phyloP scores from a whole-genome alignment of 2,888 invertebrate genomes.

The Sphinx pinastri region DNA sequence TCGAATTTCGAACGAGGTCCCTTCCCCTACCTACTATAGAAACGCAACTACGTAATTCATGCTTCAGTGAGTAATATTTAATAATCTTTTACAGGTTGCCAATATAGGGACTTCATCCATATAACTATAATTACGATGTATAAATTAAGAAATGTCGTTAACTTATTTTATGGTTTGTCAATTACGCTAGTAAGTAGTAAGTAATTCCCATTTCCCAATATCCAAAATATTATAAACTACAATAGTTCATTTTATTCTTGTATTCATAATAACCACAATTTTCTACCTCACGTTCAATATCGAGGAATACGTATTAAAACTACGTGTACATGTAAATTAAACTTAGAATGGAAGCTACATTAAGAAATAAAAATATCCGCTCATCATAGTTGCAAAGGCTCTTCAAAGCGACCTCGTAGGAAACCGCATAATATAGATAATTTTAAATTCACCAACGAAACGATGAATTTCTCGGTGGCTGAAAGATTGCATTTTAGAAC shows the following conservation, averaged over 20 bases:
- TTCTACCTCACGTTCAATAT: conserved; percentile 12
- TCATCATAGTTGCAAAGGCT: conserved; percentile 48
- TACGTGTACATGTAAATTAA: conserved; percentile 28
- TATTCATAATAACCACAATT: conserved; percentile 3
- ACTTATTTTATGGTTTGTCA: no score
- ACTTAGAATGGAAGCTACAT: conserved; percentile 24
- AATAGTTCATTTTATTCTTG: background rate
- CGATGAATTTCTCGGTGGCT: conserved; percentile 41
- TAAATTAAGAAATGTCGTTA: no score
- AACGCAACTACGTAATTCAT: no score
- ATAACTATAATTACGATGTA: no score
- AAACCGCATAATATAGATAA: conserved; percentile 56
- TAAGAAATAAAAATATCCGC: conserved; percentile 36
- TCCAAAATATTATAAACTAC: no score
- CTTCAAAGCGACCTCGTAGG: conserved; percentile 49
- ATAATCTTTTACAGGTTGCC: no score
- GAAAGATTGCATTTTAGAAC: conserved; percentile 28
- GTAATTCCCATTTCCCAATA: no score
- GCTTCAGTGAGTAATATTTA: no score
- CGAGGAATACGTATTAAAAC: background rate
- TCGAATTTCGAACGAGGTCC: no score
- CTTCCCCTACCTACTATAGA: no score
- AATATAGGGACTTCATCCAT: no score
- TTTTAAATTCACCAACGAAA: conserved; percentile 55
- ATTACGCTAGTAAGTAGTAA: no score